Conservation (phyloP, 2,797 vertebrate genomes). For the Cottoperca gobio region DNA sequence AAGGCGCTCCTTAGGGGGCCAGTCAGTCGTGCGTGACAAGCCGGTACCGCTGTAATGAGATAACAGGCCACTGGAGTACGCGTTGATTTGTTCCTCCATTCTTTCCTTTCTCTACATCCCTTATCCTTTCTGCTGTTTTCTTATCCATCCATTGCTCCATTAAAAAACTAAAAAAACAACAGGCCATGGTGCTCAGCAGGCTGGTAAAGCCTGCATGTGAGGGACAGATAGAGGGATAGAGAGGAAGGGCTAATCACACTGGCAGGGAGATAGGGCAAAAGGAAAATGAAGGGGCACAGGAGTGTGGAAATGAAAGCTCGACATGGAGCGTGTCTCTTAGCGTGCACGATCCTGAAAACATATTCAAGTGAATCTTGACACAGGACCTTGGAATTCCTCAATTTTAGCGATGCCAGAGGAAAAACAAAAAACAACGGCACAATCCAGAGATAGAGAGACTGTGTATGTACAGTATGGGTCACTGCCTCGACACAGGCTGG, state of each 20-base stretch:
- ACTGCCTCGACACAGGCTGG: slow-evolving; percentile 59
- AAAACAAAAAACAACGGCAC: slow-evolving; percentile 3
- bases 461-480: slow-evolving; percentile 55
- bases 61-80: slow-evolving; percentile 78
- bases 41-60: slow-evolving; percentile 78
- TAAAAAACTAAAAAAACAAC: slow-evolving; percentile 45
- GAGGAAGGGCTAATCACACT: slow-evolving; percentile 51
- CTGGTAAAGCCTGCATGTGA: slow-evolving; percentile 73
- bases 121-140: slow-evolving; percentile 67
- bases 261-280: slow-evolving; percentile 49
- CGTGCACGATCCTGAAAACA: slow-evolving; percentile 37
- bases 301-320: slow-evolving; percentile 52
- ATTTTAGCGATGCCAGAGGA: slow-evolving; percentile 32
- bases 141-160: slow-evolving; percentile 67
- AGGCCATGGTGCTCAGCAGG: slow-evolving; percentile 66
- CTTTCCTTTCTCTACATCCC: slow-evolving; percentile 57
- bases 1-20: slow-evolving; percentile 74
- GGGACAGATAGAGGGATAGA: slow-evolving; percentile 75
- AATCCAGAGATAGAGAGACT: slow-evolving; percentile 36
- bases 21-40: slow-evolving; percentile 76
- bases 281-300: slow-evolving; percentile 54
- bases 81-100: slow-evolving; percentile 71
- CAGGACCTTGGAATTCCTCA: slow-evolving; percentile 33
- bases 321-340: slow-evolving; percentile 26
- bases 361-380: slow-evolving; percentile 38